Base-by-base conservation (phyloP, 2,888 invertebrate genomes). In the Dermolepida albohirtum region DNA sequence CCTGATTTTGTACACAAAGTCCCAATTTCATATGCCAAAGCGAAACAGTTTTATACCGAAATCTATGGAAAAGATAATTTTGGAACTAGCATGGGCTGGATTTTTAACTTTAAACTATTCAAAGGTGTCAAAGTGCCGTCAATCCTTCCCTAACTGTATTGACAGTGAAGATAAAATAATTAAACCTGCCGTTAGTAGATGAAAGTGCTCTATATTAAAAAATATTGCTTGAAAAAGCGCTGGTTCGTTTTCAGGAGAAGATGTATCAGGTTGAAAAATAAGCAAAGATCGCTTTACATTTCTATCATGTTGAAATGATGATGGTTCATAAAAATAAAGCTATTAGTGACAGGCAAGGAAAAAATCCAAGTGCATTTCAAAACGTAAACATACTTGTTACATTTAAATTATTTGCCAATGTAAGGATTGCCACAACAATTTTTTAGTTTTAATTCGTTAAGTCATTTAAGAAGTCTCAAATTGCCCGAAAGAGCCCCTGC, bases 221-320 rank as follows among this genome's bases (percentile, higher is more conserved):
- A 49, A 49, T 49, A 12, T 49, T 49, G 49, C 12, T 14, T 49
- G 16, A 49, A 1, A 14, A 12, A 49, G 11, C 49, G 12, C 49
- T n/a, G 14, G 12, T 49, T 49, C 14, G 12, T 49, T 49, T 11
- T 49, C 49, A 49, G 12, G 49, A 49, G 8, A 49, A 49, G 4
- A 49, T 5, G 14, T 5, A 14, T 14, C 1, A 49, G 49, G 14
- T 12, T 4, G 49, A 49, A 49, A 49, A 49, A 49, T 12, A 49
- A 49, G 49, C 49, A 49, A 49, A 49, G 49, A 49, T 14, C 49
- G 12, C 14, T 22, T 49, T 14, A 49, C 14, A 49, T 14, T 14
- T 49, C 49, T 49, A 49, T 10, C 16, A 12, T 49, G 49, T 49
- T 49, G 49, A 0, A n/a, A n/a, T n/a, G n/a, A n/a, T n/a, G n/a